Evolutionary conservation across 2,888 invertebrate genomes (phyloP).

Genomic region (Leucoma salicis): DNA sequence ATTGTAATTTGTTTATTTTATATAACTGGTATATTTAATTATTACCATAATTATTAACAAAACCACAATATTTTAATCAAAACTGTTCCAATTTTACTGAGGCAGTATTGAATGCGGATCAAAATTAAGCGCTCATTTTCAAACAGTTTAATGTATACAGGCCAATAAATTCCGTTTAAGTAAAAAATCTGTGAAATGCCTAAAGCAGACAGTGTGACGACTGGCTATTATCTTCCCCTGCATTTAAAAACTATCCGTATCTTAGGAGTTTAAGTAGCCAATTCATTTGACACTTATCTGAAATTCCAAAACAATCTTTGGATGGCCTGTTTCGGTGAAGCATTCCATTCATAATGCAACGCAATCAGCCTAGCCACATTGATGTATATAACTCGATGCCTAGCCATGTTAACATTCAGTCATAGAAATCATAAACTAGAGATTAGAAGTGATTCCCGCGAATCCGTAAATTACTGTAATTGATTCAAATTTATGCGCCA

Average conservation of each 20-base stretch:
- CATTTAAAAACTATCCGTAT: constrained; percentile 24
- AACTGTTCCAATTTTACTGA: neutral
- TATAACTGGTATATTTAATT: neutral
- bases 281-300: constrained; percentile 23
- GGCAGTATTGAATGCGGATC: neutral
- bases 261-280: constrained; percentile 20
- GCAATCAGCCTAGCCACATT: too few relatives aligned
- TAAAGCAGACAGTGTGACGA: constrained; percentile 55
- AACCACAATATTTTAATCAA: neutral
- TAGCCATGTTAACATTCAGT: too few relatives aligned
- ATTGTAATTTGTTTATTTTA: neutral
- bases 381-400: too few relatives aligned
- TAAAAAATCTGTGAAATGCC: constrained; percentile 22
- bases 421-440: too few relatives aligned
- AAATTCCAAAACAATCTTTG: constrained; percentile 19
- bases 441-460: too few relatives aligned
- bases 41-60: too few relatives aligned
- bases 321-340: constrained; percentile 16
- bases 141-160: neutral
- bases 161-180: neutral
- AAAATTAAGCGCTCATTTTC: neutral
- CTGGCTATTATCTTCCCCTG: constrained; percentile 25
- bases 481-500: too few relatives aligned
- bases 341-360: constrained; percentile 25
- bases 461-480: too few relatives aligned